These are phyloP conservation scores for Meliscaeva auricollis DNA, from an alignment of 2,888 invertebrate genomes.

Conservation along the genomic window DNA sequence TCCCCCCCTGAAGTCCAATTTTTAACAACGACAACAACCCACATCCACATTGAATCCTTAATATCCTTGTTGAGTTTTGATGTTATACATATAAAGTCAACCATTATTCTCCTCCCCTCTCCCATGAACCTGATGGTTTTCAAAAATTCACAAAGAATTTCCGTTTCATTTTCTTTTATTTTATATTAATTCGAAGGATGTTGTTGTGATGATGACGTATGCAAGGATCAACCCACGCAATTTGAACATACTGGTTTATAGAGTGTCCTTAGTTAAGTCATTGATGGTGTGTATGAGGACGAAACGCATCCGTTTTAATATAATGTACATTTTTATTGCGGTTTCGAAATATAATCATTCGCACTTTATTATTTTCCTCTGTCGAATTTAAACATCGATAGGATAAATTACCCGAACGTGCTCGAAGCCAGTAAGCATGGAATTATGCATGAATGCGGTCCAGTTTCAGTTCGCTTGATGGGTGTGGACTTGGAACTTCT, in stretches of 20 bases:
- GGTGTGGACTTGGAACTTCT: not conserved
- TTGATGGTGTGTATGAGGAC: conserved; percentile 2
- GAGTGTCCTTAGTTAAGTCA: too few species aligned
- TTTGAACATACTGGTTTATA: not conserved
- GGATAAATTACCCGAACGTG: conserved; percentile 72
- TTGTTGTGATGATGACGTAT: conserved; percentile 29
- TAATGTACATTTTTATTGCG: conserved; percentile 72
- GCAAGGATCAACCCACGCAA: conserved; percentile 2
- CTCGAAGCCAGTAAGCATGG: conserved; percentile 56
- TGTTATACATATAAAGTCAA: conserved; percentile 74
- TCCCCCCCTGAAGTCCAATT: conserved; percentile 39
- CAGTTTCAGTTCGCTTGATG: conserved; percentile 1
- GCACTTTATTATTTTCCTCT: conserved; percentile 75
- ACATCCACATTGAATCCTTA: conserved; percentile 69
- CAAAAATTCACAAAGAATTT: conserved; percentile 55
- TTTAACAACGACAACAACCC: conserved; percentile 58
- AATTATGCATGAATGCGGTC: conserved; percentile 68
- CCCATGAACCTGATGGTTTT: not conserved
- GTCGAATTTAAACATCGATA: conserved; percentile 73
- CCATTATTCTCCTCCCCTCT: conserved; percentile 35
- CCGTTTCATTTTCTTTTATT: conserved; percentile 42
- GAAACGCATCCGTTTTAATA: conserved; percentile 63
- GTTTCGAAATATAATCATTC: conserved; percentile 70
- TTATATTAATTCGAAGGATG: conserved; percentile 22
- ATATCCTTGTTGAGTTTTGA: conserved; percentile 66